Percentiles rank a stretch among this genome's conserved stretches.
These are phyloP conservation scores for Nasonia vitripennis DNA, from an alignment of 1,140 invertebrate species.

Conservation along the genomic window DNA sequence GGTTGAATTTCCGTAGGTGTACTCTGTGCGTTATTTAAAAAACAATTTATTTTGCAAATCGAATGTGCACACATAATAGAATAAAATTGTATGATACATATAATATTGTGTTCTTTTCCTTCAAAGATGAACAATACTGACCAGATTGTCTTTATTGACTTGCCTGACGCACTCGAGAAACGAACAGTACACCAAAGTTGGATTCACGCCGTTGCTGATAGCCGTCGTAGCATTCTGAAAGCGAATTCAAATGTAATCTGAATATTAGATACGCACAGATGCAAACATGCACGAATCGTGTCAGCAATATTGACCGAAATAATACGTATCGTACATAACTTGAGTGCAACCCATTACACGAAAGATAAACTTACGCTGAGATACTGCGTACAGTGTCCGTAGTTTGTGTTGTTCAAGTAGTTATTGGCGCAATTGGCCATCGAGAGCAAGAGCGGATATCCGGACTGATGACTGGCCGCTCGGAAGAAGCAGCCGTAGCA, in stretches of 20 bases:
- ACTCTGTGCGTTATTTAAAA: neutral
- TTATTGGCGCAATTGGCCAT: constrained; percentile 63
- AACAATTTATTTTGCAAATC: too few species aligned
- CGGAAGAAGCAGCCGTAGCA: constrained; percentile 69
- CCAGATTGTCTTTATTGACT: constrained; percentile 67
- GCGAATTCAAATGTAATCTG: neutral
- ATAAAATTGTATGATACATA: too few species aligned
- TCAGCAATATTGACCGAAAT: too few species aligned
- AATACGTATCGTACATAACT: too few species aligned
- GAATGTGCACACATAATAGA: too few species aligned
- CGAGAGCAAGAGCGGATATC: constrained; percentile 60
- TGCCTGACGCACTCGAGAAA: constrained; percentile 68
- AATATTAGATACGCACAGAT: too few species aligned
- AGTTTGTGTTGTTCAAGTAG: constrained; percentile 64
- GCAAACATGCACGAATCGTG: too few species aligned
- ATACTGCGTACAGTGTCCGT: constrained; percentile 64
- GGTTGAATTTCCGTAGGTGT: neutral
- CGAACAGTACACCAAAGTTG: constrained; percentile 63
- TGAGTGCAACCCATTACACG: too few species aligned
- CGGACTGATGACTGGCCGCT: constrained; percentile 58
- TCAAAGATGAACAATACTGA: constrained; percentile 49
- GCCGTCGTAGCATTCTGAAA: constrained; percentile 61
- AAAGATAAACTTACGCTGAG: constrained; percentile 53
- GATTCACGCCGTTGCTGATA: constrained; percentile 44
- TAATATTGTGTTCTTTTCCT: too few species aligned